phyloP scores from a whole-genome alignment of 2,797 vertebrate species.

The Melanotaenia nigrans region DNA sequence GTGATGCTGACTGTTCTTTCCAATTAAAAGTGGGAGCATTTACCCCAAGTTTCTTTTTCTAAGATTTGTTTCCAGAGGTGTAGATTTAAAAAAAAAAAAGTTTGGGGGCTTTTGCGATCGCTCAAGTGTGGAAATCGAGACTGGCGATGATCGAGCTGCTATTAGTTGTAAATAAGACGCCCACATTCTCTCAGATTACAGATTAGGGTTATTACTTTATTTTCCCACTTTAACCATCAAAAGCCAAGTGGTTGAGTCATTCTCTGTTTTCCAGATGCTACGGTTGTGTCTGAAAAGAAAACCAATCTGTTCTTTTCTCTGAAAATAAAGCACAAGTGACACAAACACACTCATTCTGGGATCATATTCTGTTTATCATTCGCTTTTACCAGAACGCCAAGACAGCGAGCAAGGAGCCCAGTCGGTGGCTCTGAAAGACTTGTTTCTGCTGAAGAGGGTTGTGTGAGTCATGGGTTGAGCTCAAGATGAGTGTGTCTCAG shows the following conservation, averaged over 20 bases:
- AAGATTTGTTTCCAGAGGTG: conserved; percentile 32
- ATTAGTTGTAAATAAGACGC: conserved; percentile 17
- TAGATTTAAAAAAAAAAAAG: conserved; percentile 1
- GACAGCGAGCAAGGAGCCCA: background rate
- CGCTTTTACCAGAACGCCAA: conserved; percentile 52
- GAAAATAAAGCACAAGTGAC: conserved; percentile 32
- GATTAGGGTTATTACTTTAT: conserved; percentile 31
- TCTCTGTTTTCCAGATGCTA: conserved; percentile 5
- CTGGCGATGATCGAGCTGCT: conserved; percentile 12
- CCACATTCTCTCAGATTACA: conserved; percentile 36
- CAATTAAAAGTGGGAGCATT: background rate
- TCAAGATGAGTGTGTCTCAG: conserved; percentile 31
- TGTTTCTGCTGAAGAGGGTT: conserved; percentile 34
- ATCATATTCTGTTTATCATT: conserved; percentile 39
- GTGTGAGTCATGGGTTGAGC: conserved; percentile 49
- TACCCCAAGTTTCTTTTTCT: conserved; percentile 23
- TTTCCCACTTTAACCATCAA: conserved; percentile 15
- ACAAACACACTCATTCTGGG: conserved; percentile 16
- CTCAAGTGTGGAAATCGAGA: conserved; percentile 55
- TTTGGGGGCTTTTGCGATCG: conserved; percentile 51
- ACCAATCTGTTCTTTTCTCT: conserved; percentile 26
- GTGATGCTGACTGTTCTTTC: conserved; percentile 22
- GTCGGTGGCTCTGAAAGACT: conserved; percentile 8
- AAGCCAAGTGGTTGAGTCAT: conserved; percentile 53
- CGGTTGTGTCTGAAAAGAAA: conserved; percentile 25